A percentile compares a stretch with the other conserved stretches of the same genome.
phyloP scores from a whole-genome alignment of 2,888 invertebrate species.

The Trachelus tabidus region DNA sequence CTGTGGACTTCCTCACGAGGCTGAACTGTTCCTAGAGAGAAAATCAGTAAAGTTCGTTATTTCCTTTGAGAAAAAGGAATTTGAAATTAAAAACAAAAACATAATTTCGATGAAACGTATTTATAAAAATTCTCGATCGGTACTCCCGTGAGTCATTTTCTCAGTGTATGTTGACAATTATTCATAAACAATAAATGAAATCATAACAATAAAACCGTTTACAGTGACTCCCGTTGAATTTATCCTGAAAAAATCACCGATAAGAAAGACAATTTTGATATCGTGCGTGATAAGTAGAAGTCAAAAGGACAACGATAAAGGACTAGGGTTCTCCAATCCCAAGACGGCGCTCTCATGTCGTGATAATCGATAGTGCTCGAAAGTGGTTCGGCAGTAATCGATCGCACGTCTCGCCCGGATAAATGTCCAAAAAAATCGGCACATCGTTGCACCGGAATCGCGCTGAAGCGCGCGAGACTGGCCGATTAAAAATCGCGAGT shows the following conservation, averaged over 20 bases:
- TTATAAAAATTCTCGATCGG: not conserved
- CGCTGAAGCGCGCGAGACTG: conserved; percentile 25
- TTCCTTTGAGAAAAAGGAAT: not conserved
- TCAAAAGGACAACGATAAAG: not conserved
- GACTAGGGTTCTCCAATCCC: not conserved
- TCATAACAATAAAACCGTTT: not conserved
- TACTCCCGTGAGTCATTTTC: not conserved
- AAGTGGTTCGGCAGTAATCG: conserved; percentile 18
- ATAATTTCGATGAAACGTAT: not conserved
- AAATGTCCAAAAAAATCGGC: conserved; percentile 40
- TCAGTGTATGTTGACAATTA: not conserved
- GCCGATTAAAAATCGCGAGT: not conserved
- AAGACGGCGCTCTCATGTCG: conserved; percentile 40
- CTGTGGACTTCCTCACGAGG: not conserved
- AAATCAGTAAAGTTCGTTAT: not conserved
- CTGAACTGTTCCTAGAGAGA: not conserved
- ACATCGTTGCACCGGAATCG: conserved; percentile 18
- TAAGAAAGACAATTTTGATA: not conserved
- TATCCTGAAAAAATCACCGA: not conserved
- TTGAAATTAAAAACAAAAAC: not conserved
- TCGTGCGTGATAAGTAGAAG: not conserved
- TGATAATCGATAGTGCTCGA: conserved; percentile 46
- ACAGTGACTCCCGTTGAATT: not conserved
- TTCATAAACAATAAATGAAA: not conserved
- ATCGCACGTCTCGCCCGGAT: conserved; percentile 29